Conservation (phyloP, 2,888 invertebrate species). For the Dolichomitus sp. region DNA sequence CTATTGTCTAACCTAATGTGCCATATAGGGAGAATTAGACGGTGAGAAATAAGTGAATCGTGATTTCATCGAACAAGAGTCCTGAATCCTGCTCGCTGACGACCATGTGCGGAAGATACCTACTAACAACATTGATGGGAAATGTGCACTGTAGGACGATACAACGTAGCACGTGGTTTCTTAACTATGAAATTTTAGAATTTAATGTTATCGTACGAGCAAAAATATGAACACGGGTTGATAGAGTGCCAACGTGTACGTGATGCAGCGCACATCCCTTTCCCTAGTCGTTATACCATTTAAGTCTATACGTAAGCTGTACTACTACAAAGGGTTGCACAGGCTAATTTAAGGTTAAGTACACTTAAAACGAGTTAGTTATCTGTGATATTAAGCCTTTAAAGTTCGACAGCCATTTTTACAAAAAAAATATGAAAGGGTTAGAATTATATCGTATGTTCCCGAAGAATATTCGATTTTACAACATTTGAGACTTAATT, state of each 20-base stretch:
- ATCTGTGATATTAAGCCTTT: constrained; percentile 1
- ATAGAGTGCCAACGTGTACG: background rate
- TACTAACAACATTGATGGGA: too few species aligned
- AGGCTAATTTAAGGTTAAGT: background rate
- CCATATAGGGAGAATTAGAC: too few species aligned
- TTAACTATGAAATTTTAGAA: background rate
- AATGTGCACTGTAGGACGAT: too few species aligned
- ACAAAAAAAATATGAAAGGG: background rate
- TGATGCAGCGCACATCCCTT: background rate
- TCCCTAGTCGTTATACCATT: background rate
- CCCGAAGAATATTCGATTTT: background rate
- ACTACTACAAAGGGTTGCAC: background rate
- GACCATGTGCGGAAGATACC: too few species aligned
- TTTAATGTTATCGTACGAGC: background rate
- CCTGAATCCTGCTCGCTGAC: too few species aligned
- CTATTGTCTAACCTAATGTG: too few species aligned
- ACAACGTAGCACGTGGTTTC: background rate
- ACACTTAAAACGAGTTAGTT: constrained; percentile 8
- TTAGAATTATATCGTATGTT: background rate
- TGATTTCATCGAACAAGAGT: too few species aligned
- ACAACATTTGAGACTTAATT: background rate
- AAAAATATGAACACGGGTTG: background rate
- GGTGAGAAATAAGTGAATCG: too few species aligned
- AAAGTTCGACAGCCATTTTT: background rate
- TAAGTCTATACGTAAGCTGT: background rate